These are phyloP conservation scores for Drosophila yooni DNA, from an alignment of 2,888 invertebrate species.

Conservation along the genomic window DNA sequence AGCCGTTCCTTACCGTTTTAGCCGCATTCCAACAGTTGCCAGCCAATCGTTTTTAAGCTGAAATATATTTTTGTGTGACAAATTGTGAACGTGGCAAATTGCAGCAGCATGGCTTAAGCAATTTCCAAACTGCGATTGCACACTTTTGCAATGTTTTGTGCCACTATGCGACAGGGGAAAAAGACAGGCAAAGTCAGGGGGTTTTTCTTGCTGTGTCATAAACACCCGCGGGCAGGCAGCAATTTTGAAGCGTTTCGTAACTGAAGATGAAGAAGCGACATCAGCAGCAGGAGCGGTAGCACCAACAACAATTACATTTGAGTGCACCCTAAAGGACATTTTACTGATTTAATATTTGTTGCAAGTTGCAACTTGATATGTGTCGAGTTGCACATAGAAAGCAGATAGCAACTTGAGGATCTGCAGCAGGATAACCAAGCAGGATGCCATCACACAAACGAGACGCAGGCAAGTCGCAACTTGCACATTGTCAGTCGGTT, in stretches of 20 bases:
- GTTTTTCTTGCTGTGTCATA: slow-evolving; percentile 39
- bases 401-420: slow-evolving; percentile 51
- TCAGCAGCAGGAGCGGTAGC: neutral
- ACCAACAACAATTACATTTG: slow-evolving; percentile 72
- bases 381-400: slow-evolving; percentile 67
- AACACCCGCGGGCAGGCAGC: slow-evolving; percentile 73
- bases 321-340: slow-evolving; percentile 77
- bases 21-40: neutral
- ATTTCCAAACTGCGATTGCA: neutral
- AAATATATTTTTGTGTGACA: neutral
- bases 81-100: neutral
- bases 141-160: slow-evolving; percentile 3
- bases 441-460: slow-evolving; percentile 18
- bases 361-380: slow-evolving; percentile 78
- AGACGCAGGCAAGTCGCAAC: slow-evolving; percentile 2
- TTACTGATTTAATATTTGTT: slow-evolving; percentile 79
- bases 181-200: neutral
- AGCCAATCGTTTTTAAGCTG: neutral
- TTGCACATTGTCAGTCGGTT: slow-evolving; percentile 24
- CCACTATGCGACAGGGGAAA: slow-evolving; percentile 36
- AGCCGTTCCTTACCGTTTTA: neutral
- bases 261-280: slow-evolving; percentile 60
- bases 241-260: slow-evolving; percentile 71
- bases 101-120: neutral
- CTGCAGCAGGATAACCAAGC: slow-evolving; percentile 17